A percentile compares a stretch with the other conserved stretches of the same genome.
Evolutionary conservation across 2,888 invertebrate genomes (phyloP).

Genomic region (Drosophila pseudotalamancana): DNA sequence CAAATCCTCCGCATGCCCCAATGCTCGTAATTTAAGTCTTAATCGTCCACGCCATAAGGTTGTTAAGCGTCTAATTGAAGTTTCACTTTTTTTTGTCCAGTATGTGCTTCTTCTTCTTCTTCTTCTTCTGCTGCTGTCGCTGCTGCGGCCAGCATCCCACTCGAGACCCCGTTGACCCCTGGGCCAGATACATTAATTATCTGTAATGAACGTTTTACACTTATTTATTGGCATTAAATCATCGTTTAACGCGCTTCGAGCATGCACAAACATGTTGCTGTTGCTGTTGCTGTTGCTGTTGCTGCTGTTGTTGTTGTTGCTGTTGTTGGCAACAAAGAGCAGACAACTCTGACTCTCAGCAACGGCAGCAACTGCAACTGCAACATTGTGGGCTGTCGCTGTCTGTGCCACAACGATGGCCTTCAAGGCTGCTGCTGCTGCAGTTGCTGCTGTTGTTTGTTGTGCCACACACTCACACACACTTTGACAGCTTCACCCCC

Average conservation of each 20-base stretch:
- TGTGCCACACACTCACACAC: background rate
- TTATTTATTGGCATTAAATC: slow-evolving; percentile 82
- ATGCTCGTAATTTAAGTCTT: slow-evolving; percentile 75
- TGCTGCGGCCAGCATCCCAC: slow-evolving; percentile 16
- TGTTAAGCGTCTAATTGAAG: slow-evolving; percentile 79
- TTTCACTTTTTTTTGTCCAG: slow-evolving; percentile 60
- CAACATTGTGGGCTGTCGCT: too few species aligned
- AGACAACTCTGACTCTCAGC: slow-evolving; percentile 1
- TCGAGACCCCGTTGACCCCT: slow-evolving; percentile 62
- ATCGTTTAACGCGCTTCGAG: slow-evolving; percentile 78
- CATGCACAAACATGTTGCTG: too few species aligned
- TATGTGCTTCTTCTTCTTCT: too few species aligned
- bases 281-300: too few species aligned
- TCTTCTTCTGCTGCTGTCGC: background rate
- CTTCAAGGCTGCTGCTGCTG: slow-evolving; percentile 55
- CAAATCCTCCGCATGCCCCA: slow-evolving; percentile 56
- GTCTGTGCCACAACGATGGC: slow-evolving; percentile 51
- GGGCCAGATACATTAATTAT: slow-evolving; percentile 77
- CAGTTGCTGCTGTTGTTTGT: background rate
- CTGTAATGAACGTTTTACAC: slow-evolving; percentile 82
- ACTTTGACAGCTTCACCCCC: too few species aligned
- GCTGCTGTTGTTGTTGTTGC: too few species aligned
- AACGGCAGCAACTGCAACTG: too few species aligned
- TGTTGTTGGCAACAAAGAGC: background rate
- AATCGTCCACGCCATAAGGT: slow-evolving; percentile 78